Conservation (phyloP, 2,113 vertebrate genomes). For the Scortum barcoo region DNA sequence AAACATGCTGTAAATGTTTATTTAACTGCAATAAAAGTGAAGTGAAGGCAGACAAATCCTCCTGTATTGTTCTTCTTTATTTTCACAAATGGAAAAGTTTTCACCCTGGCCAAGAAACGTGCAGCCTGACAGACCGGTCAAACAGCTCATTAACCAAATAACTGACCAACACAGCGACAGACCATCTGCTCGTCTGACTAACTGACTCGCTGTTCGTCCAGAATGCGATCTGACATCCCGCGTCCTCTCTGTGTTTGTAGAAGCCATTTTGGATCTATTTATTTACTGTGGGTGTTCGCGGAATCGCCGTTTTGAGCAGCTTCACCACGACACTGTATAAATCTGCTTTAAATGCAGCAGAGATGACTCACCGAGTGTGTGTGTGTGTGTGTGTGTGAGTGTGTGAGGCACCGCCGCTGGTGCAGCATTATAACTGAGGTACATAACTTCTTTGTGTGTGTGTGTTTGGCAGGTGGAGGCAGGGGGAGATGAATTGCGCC, state of each 20-base stretch:
- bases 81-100: background rate
- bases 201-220: slow-evolving; percentile 10
- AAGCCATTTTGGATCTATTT: slow-evolving; percentile 28
- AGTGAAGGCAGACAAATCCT: no score
- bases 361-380: slow-evolving; percentile 56
- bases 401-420: background rate
- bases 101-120: slow-evolving; percentile 4
- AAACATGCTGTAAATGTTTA: no score
- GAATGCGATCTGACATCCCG: background rate
- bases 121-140: background rate
- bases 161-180: slow-evolving; percentile 22
- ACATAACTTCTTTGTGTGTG: background rate
- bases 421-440: slow-evolving; percentile 27
- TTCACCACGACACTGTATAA: slow-evolving; percentile 40
- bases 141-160: slow-evolving; percentile 36
- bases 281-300: slow-evolving; percentile 40
- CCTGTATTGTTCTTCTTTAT: rapidly evolving
- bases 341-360: slow-evolving; percentile 63
- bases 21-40: background rate
- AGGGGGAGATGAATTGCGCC: slow-evolving; percentile 59
- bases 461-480: slow-evolving; percentile 52
- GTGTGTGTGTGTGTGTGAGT: slow-evolving; percentile 28
- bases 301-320: slow-evolving; percentile 37
- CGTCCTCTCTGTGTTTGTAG: background rate
- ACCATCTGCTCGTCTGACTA: slow-evolving; percentile 36